A percentile compares a stretch with the other conserved stretches of the same genome.
These are phyloP conservation scores for Drepana arcuata DNA, from an alignment of 1,140 invertebrate genomes.

Conservation along the genomic window DNA sequence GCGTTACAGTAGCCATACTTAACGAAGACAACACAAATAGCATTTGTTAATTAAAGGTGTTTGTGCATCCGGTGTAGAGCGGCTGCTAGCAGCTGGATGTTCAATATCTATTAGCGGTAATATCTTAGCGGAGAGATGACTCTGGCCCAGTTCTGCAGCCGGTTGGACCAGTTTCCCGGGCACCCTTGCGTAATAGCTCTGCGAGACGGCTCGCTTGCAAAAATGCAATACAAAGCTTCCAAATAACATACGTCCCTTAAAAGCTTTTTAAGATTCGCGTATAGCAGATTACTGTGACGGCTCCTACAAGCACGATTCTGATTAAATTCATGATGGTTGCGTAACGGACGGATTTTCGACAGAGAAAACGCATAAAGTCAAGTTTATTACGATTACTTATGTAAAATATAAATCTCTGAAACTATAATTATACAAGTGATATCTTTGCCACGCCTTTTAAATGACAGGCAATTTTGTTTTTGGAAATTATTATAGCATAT, in stretches of 20 bases:
- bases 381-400: constrained; percentile 34
- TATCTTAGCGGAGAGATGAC: constrained; percentile 62
- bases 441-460: constrained; percentile 43
- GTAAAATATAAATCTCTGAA: constrained; percentile 50
- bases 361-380: constrained; percentile 39
- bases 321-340: constrained; percentile 35
- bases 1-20: too few relatives aligned
- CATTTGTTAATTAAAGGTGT: too few relatives aligned
- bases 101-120: constrained; percentile 64
- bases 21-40: too few relatives aligned
- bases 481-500: constrained; percentile 60
- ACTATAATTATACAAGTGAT: constrained; percentile 53
- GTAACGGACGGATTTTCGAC: constrained; percentile 54
- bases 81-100: constrained; percentile 38
- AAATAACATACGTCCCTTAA: constrained; percentile 52
- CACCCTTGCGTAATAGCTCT: constrained; percentile 60
- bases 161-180: constrained; percentile 57
- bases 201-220: constrained; percentile 50
- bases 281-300: constrained; percentile 36
- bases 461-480: constrained; percentile 58
- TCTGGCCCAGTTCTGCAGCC: constrained; percentile 63
- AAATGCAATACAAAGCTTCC: constrained; percentile 57
- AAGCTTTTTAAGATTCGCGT: constrained; percentile 47
- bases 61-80: too few relatives aligned
- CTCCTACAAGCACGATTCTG: constrained; percentile 28